Base-by-base conservation (phyloP, 2,888 invertebrate species). In the Rutpela maculata region DNA sequence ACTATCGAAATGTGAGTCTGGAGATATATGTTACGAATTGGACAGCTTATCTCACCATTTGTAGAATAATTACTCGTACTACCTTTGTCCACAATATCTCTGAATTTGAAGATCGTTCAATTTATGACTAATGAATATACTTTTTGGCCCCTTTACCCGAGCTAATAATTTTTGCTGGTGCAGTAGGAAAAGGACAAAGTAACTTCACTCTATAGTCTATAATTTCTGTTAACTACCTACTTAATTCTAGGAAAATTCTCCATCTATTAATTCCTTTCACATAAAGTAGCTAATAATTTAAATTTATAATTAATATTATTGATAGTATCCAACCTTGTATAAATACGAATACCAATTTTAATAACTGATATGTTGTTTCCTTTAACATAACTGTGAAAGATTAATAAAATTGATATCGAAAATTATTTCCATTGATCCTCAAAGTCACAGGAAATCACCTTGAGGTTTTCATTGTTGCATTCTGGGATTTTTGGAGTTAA, bases 391-490 rank as follows among this genome's bases (percentile, higher is more conserved):
- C 12, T 22, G 38, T 6, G 15, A 50, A 60, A 70, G 70, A 70
- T 70, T 35, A 57, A 57, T 69, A 55, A 22, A 22, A 67, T 55
- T 69, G 57, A 57, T 70, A 70, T 60, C 69, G 57, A 70, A 60
- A 38, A 43, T 70, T 70, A 43, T 18, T 38, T 43, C 35, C 31
- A 70, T 57, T 19, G 70, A 70, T 70, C 38, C n/a, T 70, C 60
- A 70, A 70, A 70, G 70, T 60, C 70, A 43, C 38, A 70, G 70
- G 70, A 70, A 70, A 60, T 22, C 31, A 43, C 70, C 26, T 68
- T 68, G 60, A 62, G 63, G 63, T 62, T 69, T 75, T 70, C 63
- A 75, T 69, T 75, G 75, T 69, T 75, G 60, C 62, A 62, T 62
- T 62, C 62, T 19, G 62, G 60, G 74, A 74, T 68, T 68, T 68